Conservation (phyloP, 2,888 invertebrate species). For the Craniophora ligustri region DNA sequence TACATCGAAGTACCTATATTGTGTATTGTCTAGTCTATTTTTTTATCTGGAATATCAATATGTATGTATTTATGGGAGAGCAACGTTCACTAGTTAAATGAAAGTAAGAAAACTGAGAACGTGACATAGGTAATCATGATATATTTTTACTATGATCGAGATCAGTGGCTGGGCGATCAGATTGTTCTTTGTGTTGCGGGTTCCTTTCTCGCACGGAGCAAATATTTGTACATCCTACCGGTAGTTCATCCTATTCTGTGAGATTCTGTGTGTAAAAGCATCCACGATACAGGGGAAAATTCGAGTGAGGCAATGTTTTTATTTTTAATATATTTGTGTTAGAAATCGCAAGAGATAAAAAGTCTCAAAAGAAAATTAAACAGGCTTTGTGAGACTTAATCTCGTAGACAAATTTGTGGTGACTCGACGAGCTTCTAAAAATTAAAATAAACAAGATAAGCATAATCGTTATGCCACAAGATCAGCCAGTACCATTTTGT, state of each 20-base stretch:
- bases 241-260: too few relatives aligned
- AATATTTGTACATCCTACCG: too few relatives aligned
- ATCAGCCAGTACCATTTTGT: background rate
- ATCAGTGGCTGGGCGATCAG: constrained; percentile 3
- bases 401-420: constrained; percentile 14
- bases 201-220: too few relatives aligned
- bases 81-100: constrained; percentile 1
- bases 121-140: constrained; percentile 7
- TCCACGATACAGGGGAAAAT: too few relatives aligned
- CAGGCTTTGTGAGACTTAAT: constrained; percentile 12
- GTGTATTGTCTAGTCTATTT: constrained; percentile 9
- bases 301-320: too few relatives aligned
- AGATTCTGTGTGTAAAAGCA: too few relatives aligned
- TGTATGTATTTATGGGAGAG: constrained; percentile 8
- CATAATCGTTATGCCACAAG: background rate
- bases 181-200: too few relatives aligned
- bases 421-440: background rate
- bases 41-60: constrained; percentile 12
- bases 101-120: constrained; percentile 5
- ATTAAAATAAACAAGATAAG: constrained; percentile 8
- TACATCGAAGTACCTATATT: constrained; percentile 10
- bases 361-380: constrained; percentile 25
- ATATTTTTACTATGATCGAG: constrained; percentile 7
- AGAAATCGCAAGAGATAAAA: constrained; percentile 21
- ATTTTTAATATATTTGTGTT: too few relatives aligned